A percentile compares a stretch with the other conserved stretches of the same genome.
phyloP scores from a whole-genome alignment of 2,888 invertebrate species.

The Archaeoteleia sp. region DNA sequence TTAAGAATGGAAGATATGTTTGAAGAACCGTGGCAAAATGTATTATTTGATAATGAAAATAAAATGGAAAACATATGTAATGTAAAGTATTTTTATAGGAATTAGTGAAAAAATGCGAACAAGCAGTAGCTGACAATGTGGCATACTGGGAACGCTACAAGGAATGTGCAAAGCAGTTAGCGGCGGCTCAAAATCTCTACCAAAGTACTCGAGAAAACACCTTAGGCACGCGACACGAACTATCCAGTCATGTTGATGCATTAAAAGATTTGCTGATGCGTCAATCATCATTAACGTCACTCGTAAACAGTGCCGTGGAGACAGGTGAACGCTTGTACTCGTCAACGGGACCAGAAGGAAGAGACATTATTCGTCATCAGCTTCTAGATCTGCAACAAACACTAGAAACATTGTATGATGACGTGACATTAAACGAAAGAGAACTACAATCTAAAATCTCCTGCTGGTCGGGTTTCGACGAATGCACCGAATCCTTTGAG shows the following conservation, averaged over 20 bases:
- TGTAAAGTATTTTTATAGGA: slow-evolving; percentile 76
- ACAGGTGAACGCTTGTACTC: slow-evolving; percentile 91
- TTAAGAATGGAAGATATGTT: not conserved
- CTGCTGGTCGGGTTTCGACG: slow-evolving; percentile 94
- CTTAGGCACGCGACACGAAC: slow-evolving; percentile 80
- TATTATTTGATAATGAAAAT: too few species aligned
- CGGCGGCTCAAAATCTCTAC: slow-evolving; percentile 83
- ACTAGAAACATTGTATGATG: slow-evolving; percentile 88
- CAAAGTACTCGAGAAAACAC: slow-evolving; percentile 80
- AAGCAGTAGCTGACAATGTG: slow-evolving; percentile 88
- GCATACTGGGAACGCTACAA: slow-evolving; percentile 88
- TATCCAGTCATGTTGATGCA: slow-evolving; percentile 82
- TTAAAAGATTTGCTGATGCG: slow-evolving; percentile 85
- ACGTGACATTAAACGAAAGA: slow-evolving; percentile 84
- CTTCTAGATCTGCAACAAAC: slow-evolving; percentile 89
- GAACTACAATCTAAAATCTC: slow-evolving; percentile 89
- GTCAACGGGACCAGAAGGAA: slow-evolving; percentile 90
- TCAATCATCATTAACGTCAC: slow-evolving; percentile 83
- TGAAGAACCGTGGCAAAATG: too few species aligned
- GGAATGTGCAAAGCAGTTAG: slow-evolving; percentile 88
- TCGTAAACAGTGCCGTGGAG: slow-evolving; percentile 90
- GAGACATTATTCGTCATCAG: slow-evolving; percentile 89
- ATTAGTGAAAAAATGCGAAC: slow-evolving; percentile 93
- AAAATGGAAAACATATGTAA: too few species aligned
- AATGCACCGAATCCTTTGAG: slow-evolving; percentile 85